Base-by-base conservation (phyloP, 2,113 vertebrate genomes). In the Chaetops frenatus region DNA sequence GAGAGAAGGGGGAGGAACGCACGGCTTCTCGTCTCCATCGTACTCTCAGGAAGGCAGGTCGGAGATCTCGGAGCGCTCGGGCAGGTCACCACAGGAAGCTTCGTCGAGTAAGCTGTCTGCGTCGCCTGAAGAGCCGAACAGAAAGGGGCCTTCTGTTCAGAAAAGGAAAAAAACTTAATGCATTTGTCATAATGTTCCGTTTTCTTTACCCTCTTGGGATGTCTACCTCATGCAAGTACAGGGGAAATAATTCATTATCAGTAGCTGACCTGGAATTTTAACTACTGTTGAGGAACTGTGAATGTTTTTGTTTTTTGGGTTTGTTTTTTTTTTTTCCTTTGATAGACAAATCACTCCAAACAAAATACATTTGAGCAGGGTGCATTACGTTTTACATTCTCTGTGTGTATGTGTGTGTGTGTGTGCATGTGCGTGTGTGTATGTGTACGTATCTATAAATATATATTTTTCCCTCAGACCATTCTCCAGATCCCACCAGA, bases 151-250 rank as follows among this genome's bases (percentile, higher is more conserved):
- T 96, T 98, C 98, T 53, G 98, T 98, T 97, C 99, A 99, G 95
- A 99, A 99, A 96, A 98, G 99, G 97, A 99, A 99, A 98, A 99
- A 99, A 97, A 98, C 98, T 97, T 99, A 99, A 96, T 58, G 50
- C 48, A 1, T 94, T 96, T 92, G 70, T 95, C 86, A 20, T 86
- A 80, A 71, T 44, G 84, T 95, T 82, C 65, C 61, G 6, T 87
- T 95, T 95, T 93, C 88, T 96, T 96, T 96, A 96, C 96, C 98
- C 94, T 79, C 73, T 97, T 64, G 97, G 97, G 96, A 98, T 97
- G 98, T 97, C 98, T 98, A 98, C 98, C 98, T 98, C 98, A 98
- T 97, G 84, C 97, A 97, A 97, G 88, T 97, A 98, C 97, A 98
- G 98, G 97, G 97, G 97, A 97, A 97, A 96, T 97, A 93, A 96